Evolutionary conservation across 2,797 vertebrate genomes (phyloP).

Genomic region (Carapus acus): DNA sequence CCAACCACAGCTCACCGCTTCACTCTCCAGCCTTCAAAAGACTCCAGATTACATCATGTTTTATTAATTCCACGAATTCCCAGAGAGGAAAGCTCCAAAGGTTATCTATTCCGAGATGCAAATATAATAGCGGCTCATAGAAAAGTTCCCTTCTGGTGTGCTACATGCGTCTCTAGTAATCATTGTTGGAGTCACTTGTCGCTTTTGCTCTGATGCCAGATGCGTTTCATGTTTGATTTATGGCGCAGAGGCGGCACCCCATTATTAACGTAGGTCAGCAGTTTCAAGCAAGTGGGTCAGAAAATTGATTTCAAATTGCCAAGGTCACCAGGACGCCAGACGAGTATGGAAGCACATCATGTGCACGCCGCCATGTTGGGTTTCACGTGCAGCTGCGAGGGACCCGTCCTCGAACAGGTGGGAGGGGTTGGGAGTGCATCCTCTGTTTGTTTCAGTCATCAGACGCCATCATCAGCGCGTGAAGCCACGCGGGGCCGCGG

Average conservation of each 20-base stretch:
- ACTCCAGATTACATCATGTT: conserved; percentile 40
- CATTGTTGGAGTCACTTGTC: conserved; percentile 36
- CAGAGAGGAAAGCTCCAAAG: conserved; percentile 49
- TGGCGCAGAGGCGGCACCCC: background rate
- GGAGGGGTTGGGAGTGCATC: conserved; percentile 18
- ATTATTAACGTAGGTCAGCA: conserved; percentile 17
- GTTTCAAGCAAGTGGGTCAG: conserved; percentile 17
- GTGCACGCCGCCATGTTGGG: no score
- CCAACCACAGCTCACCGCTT: conserved; percentile 24
- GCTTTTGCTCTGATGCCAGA: conserved; percentile 31
- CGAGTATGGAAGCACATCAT: no score
- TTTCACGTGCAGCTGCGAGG: no score
- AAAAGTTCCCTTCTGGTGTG: conserved; percentile 44
- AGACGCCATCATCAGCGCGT: conserved; percentile 23
- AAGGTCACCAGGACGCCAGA: conserved; percentile 37
- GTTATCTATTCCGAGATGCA: conserved; percentile 64
- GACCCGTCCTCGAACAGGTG: no score
- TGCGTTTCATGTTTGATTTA: conserved; percentile 12
- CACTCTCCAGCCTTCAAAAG: conserved; percentile 31
- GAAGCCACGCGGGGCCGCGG: conserved; percentile 30
- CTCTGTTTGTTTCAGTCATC: conserved; percentile 36
- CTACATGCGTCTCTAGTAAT: conserved; percentile 34
- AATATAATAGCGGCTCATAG: conserved; percentile 64
- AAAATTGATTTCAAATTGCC: conserved; percentile 35
- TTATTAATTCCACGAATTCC: conserved; percentile 59